Evolutionary conservation across 2,888 invertebrate species (phyloP).

Genomic region (Diachrysia chrysitis): DNA sequence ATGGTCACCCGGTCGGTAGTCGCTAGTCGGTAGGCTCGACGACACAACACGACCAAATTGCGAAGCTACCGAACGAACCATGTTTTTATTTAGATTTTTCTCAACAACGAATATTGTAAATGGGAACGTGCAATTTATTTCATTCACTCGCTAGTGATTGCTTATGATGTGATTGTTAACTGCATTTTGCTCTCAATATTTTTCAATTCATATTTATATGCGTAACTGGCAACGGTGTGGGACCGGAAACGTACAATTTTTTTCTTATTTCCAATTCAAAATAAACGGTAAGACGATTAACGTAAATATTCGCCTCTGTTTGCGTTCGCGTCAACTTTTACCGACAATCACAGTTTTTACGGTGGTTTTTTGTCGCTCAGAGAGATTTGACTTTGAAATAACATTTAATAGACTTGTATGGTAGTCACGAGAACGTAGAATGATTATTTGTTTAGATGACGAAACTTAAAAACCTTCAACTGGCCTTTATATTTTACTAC

Average conservation of each 20-base stretch:
- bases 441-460: not conserved
- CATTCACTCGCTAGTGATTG: slow-evolving; percentile 82
- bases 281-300: slow-evolving; percentile 28
- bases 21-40: slow-evolving; percentile 51
- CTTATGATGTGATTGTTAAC: slow-evolving; percentile 84
- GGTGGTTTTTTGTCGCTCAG: not conserved
- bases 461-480: not conserved
- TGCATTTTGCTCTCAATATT: slow-evolving; percentile 67
- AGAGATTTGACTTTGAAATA: slow-evolving; percentile 4
- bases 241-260: slow-evolving; percentile 29
- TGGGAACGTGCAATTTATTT: slow-evolving; percentile 83
- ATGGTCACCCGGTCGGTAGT: not conserved
- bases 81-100: slow-evolving; percentile 79
- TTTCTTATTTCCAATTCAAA: slow-evolving; percentile 16
- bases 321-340: not conserved
- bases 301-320: slow-evolving; percentile 17
- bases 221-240: slow-evolving; percentile 12
- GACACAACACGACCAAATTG: slow-evolving; percentile 80
- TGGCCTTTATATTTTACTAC: no score
- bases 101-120: slow-evolving; percentile 80
- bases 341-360: not conserved
- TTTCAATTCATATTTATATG: slow-evolving; percentile 40
- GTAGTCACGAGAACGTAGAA: not conserved
- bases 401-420: slow-evolving; percentile 4
- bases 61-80: slow-evolving; percentile 71